These are phyloP conservation scores for Pipra filicauda DNA, from an alignment of 2,113 vertebrate genomes.

Conservation along the genomic window DNA sequence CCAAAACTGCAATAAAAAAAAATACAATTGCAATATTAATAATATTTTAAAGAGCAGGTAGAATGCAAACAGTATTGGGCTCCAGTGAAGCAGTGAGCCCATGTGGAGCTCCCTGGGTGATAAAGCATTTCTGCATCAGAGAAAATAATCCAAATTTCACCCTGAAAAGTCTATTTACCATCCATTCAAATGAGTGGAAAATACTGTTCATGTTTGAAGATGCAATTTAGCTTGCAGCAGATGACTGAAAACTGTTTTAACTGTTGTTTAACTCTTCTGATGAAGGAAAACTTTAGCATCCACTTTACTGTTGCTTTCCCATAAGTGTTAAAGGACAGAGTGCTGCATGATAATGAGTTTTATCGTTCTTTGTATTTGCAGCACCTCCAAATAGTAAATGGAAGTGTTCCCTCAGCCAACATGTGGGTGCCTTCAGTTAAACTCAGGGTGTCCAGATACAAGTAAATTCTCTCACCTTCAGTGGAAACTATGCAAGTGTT, in stretches of 20 bases:
- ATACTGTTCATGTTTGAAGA: neutral
- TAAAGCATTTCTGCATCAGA: conserved; percentile 1
- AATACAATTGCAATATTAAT: neutral
- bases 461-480: neutral
- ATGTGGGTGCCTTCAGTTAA: neutral
- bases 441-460: neutral
- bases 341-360: neutral
- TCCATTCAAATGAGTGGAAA: neutral
- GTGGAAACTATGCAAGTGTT: neutral
- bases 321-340: neutral
- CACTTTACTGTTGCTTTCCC: neutral
- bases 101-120: neutral
- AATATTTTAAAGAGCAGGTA: conserved; percentile 24
- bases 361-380: neutral
- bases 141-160: conserved; percentile 33
- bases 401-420: neutral
- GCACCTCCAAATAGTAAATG: neutral
- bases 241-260: conserved; percentile 9
- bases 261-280: conserved; percentile 4
- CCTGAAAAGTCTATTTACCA: neutral
- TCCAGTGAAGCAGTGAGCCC: neutral
- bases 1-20: neutral
- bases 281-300: neutral
- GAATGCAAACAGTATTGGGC: neutral
- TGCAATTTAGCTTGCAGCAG: neutral